Evolutionary conservation across 2,113 vertebrate species (phyloP), one percentile per base, ranked within the genome.

Genomic region (Zapus hudsonius): DNA sequence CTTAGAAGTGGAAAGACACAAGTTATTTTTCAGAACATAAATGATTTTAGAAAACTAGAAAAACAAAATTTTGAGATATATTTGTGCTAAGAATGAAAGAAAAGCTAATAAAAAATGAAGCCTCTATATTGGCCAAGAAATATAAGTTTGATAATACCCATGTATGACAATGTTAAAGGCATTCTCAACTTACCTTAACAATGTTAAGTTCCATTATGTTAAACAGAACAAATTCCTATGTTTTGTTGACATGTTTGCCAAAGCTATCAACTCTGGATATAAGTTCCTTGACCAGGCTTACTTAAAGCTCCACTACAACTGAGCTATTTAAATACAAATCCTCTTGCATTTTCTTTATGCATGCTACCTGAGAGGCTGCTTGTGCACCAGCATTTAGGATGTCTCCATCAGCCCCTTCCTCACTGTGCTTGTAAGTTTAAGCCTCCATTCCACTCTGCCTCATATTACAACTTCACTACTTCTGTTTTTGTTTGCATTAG

Each of bases 21-120:
- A 79, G 57, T 38, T 76, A 95, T 10, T 22, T 64, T 89, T 87
- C 72, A 81, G 12, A 93, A 93, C 9, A 91, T 13, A 22, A 73
- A 73, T 82, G 33, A 31, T 93, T 93, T 29, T 25, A 90, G 15
- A 84, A 93, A 95, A 82, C 33, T 66, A 44, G 9, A 82, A 74
- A 88, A 83, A 88, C 22, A 81, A 92, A 89, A 81, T 73, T 86
- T 92, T 89, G 75, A 74, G 17, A 84, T 31, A 25, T 61, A 84
- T 40, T 67, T 87, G 31, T 91, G 17, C 4, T 88, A 84, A 61
- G 79, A 72, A 52, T 44, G 67, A 81, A 81, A 84, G 12, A 89
- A 89, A 86, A 73, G 1, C 0, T 23, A 74, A 72, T 63, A 12
- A n/a, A 86, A 94, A 90, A 38, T 67, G 8, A 85, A 69, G 63